Evolutionary conservation across 2,888 invertebrate genomes (phyloP), one percentile per base, ranked within the genome.

Genomic region (Cephus pulcher): DNA sequence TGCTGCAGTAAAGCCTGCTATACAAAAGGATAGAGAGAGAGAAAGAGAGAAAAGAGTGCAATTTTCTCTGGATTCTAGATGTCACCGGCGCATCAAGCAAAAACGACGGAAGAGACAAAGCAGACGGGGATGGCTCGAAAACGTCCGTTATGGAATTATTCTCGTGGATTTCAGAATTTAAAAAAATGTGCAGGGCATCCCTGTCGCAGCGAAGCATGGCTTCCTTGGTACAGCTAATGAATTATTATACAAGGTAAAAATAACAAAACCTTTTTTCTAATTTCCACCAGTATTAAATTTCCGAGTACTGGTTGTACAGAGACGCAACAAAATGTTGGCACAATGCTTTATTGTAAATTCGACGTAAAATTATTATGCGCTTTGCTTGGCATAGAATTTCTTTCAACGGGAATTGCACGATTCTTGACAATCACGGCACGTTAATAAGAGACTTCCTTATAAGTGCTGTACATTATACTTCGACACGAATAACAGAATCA

Each of bases 91-190:
- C 75, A 73, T 75, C 74, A 37, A 37, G 34, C 35, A 77, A 75
- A 34, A 30, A 37, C 35, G 79, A 77, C 3, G 74, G n/a, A 30
- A 35, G 9, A 34, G 74, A 69, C 32, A 79, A 79, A n/a, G 69
- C 56, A 32, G 80, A 76, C 11, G 34, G 68, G 30, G 79, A 78
- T 4, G 78, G 35, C 34, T 15, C 30, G 75, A 84, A 83, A 76
- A 78, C 81, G n/a, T 76, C 82, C 11, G 81, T 76, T 34, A 81
- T 82, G 81, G 86, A 87, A 30, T 79, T 83, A 68, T 87, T 86
- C 79, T 86, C 90, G 69, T 91, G 91, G 91, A 84, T 90, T 68
- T 77, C 81, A 69, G 88, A 88, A 79, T 91, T 90, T 80, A 87
- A 84, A 76, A 84, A 85, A 79, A 86, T 88, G 86, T 90, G 88